These are phyloP conservation scores for Sylvicapra grimmia DNA, from an alignment of 2,113 vertebrate genomes.

Conservation along the genomic window DNA sequence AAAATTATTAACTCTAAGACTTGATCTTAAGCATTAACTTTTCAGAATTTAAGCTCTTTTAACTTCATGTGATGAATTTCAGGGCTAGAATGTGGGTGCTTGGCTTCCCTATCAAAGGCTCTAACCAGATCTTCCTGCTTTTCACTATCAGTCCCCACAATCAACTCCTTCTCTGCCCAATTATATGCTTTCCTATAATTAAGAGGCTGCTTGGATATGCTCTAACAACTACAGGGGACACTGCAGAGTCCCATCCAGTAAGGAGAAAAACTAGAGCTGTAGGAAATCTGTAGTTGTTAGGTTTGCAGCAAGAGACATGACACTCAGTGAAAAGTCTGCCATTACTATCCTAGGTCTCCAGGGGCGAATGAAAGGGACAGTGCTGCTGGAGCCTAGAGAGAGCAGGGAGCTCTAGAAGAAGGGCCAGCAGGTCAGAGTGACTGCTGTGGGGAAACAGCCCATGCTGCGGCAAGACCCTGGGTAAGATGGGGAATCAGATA, in stretches of 20 bases:
- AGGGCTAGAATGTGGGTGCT: not conserved
- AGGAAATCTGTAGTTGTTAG: not conserved
- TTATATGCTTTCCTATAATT: too few species aligned
- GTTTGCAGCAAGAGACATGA: not conserved
- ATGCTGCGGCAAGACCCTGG: not conserved
- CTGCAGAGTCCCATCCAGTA: too few species aligned
- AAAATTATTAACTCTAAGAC: not conserved
- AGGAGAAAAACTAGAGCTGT: not conserved
- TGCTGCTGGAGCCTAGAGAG: not conserved
- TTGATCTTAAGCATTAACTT: not conserved
- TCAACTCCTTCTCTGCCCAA: not conserved
- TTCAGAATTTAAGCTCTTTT: not conserved
- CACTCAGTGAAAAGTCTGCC: not conserved
- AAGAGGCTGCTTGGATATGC: not conserved
- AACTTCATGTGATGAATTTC: not conserved
- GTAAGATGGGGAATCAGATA: not conserved
- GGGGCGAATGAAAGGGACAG: rapidly evolving
- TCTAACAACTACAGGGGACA: not conserved
- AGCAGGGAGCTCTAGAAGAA: not conserved
- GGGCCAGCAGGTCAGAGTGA: too few species aligned
- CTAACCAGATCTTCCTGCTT: not conserved
- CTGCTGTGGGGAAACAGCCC: not conserved
- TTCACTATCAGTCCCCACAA: not conserved
- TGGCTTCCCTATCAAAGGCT: not conserved
- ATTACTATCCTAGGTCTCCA: not conserved